Conservation (phyloP, 2,888 invertebrate genomes). For the Fragum sueziense region DNA sequence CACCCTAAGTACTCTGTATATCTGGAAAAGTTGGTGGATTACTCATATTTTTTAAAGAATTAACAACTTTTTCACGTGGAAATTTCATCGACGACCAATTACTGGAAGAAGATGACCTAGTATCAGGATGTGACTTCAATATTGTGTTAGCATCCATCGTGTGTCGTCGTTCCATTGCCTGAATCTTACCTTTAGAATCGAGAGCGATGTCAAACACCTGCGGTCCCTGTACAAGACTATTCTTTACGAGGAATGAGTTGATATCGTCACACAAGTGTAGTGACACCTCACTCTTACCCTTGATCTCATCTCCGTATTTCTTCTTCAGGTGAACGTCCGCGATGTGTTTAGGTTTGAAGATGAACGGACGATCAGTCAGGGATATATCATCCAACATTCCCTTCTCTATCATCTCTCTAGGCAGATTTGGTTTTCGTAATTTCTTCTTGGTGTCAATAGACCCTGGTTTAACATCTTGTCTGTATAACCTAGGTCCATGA, state of each 20-base stretch:
- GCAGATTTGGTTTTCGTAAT: constrained; percentile 70
- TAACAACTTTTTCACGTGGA: constrained; percentile 66
- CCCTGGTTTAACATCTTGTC: constrained; percentile 54
- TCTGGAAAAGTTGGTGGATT: constrained; percentile 65
- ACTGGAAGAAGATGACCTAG: constrained; percentile 47
- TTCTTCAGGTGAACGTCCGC: constrained; percentile 77
- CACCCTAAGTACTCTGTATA: constrained; percentile 60
- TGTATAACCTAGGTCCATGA: constrained; percentile 59
- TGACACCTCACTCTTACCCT: constrained; percentile 71
- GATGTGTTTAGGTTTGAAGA: constrained; percentile 79
- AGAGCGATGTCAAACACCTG: constrained; percentile 48
- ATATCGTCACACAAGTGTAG: constrained; percentile 76
- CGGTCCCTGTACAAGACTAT: constrained; percentile 61
- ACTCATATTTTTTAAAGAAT: constrained; percentile 64
- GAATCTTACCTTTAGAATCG: constrained; percentile 15
- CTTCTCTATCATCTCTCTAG: constrained; percentile 70
- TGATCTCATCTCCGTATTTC: constrained; percentile 70
- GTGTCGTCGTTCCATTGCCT: constrained; percentile 25
- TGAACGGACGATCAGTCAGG: constrained; percentile 71
- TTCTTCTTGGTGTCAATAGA: constrained; percentile 58
- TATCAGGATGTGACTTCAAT: constrained; percentile 46
- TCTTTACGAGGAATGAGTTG: constrained; percentile 71
- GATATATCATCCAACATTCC: constrained; percentile 67
- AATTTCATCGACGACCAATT: constrained; percentile 65
- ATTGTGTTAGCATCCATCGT: constrained; percentile 32